Percentiles rank a stretch among this genome's conserved stretches.
Evolutionary conservation across 1,140 invertebrate genomes (phyloP).

Genomic region (Diorhabda carinulata): DNA sequence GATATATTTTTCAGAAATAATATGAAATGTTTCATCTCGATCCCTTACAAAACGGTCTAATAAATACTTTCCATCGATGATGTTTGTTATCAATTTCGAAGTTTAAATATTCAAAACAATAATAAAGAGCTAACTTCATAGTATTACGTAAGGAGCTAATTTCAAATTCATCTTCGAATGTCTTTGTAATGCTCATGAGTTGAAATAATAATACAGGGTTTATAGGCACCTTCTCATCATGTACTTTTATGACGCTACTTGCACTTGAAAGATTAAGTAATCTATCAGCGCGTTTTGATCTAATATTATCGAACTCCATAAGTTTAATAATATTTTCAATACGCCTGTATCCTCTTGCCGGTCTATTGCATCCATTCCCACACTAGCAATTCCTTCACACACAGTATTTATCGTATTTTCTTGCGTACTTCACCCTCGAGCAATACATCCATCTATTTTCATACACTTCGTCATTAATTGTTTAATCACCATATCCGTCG

Average conservation of each 20-base stretch:
- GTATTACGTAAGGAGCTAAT: not conserved
- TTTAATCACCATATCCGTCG: slow-evolving; percentile 41
- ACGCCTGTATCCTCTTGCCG: slow-evolving; percentile 47
- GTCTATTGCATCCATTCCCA: slow-evolving; percentile 41
- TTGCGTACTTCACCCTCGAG: slow-evolving; percentile 42
- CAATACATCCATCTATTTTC: slow-evolving; percentile 40
- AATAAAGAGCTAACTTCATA: not conserved
- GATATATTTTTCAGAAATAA: not conserved
- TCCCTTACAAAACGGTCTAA: not conserved
- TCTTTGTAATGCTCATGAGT: too few species aligned
- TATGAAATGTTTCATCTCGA: too few species aligned
- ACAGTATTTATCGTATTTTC: slow-evolving; percentile 40
- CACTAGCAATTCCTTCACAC: slow-evolving; percentile 36
- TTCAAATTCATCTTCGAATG: too few species aligned
- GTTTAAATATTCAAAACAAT: too few species aligned
- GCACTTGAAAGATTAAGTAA: slow-evolving; percentile 29
- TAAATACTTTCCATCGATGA: not conserved
- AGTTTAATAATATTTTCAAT: not conserved
- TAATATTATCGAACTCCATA: slow-evolving; percentile 38
- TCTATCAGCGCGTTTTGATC: slow-evolving; percentile 42
- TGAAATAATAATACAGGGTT: not conserved
- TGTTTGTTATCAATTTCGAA: not conserved
- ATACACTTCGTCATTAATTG: slow-evolving; percentile 47
- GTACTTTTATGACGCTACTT: not conserved
- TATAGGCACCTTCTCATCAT: slow-evolving; percentile 6